These are phyloP conservation scores for Actenoides lindsayi DNA, from an alignment of 2,113 vertebrate species.

Conservation along the genomic window DNA sequence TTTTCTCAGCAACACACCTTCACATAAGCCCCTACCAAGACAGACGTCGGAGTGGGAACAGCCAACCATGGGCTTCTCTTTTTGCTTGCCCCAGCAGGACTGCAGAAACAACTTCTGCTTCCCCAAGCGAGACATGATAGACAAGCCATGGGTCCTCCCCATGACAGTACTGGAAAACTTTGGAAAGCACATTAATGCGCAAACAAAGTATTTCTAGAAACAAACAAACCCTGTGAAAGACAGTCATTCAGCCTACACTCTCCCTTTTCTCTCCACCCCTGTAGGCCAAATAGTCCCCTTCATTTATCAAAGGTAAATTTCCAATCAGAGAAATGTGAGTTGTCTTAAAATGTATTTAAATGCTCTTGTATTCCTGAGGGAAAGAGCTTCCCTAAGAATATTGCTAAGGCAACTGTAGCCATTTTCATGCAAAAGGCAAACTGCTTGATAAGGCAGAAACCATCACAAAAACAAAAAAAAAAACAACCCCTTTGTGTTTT, in stretches of 20 bases:
- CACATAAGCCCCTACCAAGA: background rate
- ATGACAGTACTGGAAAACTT: background rate
- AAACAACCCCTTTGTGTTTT: background rate
- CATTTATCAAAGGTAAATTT: background rate
- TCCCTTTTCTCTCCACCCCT: background rate
- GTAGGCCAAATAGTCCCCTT: background rate
- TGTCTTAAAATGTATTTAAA: background rate
- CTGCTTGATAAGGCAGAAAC: background rate
- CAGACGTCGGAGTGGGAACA: accelerated
- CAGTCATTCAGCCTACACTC: background rate
- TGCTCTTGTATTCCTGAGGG: background rate
- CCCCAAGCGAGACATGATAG: background rate
- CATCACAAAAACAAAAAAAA: background rate
- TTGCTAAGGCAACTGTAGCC: conserved; percentile 2
- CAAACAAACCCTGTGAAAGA: background rate
- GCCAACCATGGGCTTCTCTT: accelerated
- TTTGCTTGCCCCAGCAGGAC: accelerated
- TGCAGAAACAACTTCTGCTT: background rate
- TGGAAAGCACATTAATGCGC: accelerated
- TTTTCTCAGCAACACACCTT: background rate
- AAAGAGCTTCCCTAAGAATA: background rate
- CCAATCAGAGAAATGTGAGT: background rate
- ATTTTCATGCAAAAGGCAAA: conserved; percentile 17
- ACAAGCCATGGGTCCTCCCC: background rate
- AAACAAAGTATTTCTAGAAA: background rate